phyloP scores from a whole-genome alignment of 1,140 invertebrate species.

The Calephelis virginiensis region DNA sequence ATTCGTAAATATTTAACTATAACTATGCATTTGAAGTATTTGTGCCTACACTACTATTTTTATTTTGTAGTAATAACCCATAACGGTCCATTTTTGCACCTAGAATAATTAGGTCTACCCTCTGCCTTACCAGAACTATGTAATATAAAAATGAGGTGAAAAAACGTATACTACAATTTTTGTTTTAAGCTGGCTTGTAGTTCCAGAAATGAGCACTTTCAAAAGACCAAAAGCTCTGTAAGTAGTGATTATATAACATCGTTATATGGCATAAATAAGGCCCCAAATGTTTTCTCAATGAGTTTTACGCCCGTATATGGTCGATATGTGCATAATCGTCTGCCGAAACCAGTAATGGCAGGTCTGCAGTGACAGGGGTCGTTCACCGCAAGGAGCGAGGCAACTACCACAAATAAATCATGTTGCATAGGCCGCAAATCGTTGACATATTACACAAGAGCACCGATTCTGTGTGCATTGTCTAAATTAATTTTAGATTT shows the following conservation, averaged over 20 bases:
- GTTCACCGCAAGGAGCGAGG: conserved; percentile 58
- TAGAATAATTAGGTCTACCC: too few species aligned
- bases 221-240: not conserved
- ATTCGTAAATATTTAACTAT: too few species aligned
- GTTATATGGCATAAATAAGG: not conserved
- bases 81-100: too few species aligned
- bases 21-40: too few species aligned
- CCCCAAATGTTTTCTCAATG: conserved; percentile 42
- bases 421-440: conserved; percentile 39
- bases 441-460: conserved; percentile 32
- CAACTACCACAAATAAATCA: conserved; percentile 60
- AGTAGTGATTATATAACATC: not conserved
- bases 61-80: too few species aligned
- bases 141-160: too few species aligned
- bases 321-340: conserved; percentile 59
- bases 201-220: not conserved
- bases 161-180: too few species aligned
- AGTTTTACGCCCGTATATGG: conserved; percentile 55
- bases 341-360: conserved; percentile 68
- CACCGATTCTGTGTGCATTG: not conserved
- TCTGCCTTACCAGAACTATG: too few species aligned
- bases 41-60: too few species aligned
- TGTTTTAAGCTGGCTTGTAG: too few species aligned
- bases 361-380: conserved; percentile 66
- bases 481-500: not conserved